Evolutionary conservation across 2,113 vertebrate species (phyloP).

Genomic region (Hemiprocne comata): DNA sequence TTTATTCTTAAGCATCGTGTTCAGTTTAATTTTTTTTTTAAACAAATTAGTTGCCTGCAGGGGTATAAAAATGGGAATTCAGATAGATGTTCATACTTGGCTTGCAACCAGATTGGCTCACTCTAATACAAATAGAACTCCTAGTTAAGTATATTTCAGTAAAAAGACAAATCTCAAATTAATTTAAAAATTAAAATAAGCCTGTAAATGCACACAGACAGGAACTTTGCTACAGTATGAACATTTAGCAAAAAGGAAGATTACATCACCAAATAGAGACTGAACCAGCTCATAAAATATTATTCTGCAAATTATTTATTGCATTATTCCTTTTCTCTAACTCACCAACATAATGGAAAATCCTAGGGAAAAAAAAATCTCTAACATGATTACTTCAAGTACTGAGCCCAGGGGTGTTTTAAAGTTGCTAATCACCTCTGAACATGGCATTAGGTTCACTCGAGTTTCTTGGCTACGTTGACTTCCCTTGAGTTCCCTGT

Average conservation of each 20-base stretch:
- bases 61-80: not conserved
- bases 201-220: not conserved
- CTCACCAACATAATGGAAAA: not conserved
- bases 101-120: not conserved
- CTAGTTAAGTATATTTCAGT: not conserved
- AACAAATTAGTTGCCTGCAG: not conserved
- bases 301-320: not conserved
- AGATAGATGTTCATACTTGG: not conserved
- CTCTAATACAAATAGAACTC: not conserved
- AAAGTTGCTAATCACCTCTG: not conserved
- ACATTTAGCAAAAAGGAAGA: not conserved
- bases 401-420: not conserved
- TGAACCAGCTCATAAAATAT: not conserved
- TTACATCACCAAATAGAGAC: not conserved
- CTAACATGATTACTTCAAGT: not conserved
- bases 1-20: not conserved
- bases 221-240: not conserved
- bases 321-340: not conserved
- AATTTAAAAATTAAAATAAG: not conserved
- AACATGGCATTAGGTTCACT: not conserved
- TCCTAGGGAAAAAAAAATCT: not conserved
- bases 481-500: not conserved
- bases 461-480: not conserved
- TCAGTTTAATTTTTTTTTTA: not conserved
- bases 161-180: not conserved